Base-by-base conservation (phyloP, 2,797 vertebrate species). In the Syndactyla subalaris region DNA sequence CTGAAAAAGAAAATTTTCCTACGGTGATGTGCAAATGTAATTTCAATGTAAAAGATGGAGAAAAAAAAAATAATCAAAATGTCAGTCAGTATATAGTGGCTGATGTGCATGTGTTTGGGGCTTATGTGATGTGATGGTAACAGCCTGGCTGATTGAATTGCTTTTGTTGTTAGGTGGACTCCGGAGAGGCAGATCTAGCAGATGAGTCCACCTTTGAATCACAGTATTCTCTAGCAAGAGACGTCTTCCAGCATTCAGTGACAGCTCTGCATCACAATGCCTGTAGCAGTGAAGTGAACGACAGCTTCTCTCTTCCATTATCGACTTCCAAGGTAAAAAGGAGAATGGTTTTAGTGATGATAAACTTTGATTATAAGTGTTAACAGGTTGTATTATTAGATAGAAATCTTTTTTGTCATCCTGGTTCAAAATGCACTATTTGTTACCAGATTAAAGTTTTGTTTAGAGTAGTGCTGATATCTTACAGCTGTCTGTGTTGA, bases 111-210 rank as follows among this genome's bases (percentile, higher is more conserved):
- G 67, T 84, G 71, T 93, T 93, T 9, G 13, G 39, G 48, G 76
- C 88, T 92, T 93, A 85, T 4, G 51, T 73, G 57, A 15, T 54
- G 34, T 59, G 76, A 85, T 78, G 57, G 77, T 82, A 89, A 36
- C 61, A 87, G 90, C 82, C 67, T 80, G 54, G 16, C 86, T 96
- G 85, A 95, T 92, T 68, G 48, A 97, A 88, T 82, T 94, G 70
- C 63, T 97, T 96, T 85, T 97, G 90, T 96, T 97, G 55, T 75
- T 98, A 99, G 99, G 99, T 99, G 94, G 99, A 99, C 93, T 98
- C 98, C 74, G 94, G 97, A 1, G 99, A 99, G 63, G 96, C 98
- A 76, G 99, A 99, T 93, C 84, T 98, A 83, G 95, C 70, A 49
- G 98, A 98, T 63, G 99, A 99, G 51, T 98, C 98, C 94, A 76